Conservation (phyloP, 2,113 vertebrate genomes). For the Pelecanus crispus region DNA sequence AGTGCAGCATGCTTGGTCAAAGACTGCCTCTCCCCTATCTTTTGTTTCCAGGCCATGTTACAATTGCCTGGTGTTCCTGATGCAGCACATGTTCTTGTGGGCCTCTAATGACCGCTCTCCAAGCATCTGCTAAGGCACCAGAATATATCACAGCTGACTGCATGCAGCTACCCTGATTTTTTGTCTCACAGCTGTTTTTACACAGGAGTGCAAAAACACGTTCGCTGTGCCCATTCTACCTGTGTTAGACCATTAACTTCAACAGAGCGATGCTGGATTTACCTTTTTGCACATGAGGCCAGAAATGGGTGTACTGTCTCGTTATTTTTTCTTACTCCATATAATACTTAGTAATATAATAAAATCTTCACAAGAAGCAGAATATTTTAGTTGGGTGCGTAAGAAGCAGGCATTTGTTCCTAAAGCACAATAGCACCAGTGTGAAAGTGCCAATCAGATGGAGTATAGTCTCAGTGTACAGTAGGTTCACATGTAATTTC, state of each 20-base stretch:
- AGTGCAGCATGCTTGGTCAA: background rate
- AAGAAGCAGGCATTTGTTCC: slow-evolving; percentile 39
- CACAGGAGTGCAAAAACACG: background rate
- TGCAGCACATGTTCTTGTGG: background rate
- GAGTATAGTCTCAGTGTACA: background rate
- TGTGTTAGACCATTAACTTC: background rate
- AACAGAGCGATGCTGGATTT: background rate
- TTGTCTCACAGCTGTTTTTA: background rate
- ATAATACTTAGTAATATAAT: slow-evolving; percentile 5
- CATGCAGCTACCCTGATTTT: background rate
- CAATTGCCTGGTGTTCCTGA: background rate
- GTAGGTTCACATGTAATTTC: slow-evolving; percentile 44
- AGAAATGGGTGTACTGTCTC: background rate
- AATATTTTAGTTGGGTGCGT: slow-evolving; percentile 43
- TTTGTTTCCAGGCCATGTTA: background rate
- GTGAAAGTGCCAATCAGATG: slow-evolving; percentile 44
- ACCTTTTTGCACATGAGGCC: background rate
- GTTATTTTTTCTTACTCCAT: background rate
- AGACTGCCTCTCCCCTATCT: background rate
- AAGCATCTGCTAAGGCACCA: background rate
- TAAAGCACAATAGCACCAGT: slow-evolving; percentile 39
- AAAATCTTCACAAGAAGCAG: slow-evolving; percentile 30
- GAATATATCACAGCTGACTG: background rate
- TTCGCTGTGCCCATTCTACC: background rate
- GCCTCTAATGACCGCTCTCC: background rate